Evolutionary conservation across 2,113 vertebrate species (phyloP).

Genomic region (Gallinago jamesoni): DNA sequence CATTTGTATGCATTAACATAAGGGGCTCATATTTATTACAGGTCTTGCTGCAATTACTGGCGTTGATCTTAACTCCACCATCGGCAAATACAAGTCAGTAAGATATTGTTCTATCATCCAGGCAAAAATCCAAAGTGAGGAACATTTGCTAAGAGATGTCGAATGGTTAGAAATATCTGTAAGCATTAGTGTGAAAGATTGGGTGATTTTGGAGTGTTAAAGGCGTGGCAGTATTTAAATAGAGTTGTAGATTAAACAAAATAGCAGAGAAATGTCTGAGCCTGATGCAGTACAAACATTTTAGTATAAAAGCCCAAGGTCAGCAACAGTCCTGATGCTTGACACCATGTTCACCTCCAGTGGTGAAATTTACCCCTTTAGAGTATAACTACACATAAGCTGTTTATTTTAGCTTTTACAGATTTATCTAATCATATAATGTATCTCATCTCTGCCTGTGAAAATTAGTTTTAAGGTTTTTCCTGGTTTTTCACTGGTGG

Average conservation of each 20-base stretch:
- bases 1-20: background rate
- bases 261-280: background rate
- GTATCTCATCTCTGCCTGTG: background rate
- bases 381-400: background rate
- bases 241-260: background rate
- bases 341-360: background rate
- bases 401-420: background rate
- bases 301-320: background rate
- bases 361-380: background rate
- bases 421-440: background rate
- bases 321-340: background rate
- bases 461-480: accelerated
- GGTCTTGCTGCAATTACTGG: background rate
- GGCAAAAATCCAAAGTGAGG: background rate
- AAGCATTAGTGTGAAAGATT: background rate
- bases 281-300: background rate
- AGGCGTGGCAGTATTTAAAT: background rate
- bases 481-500: background rate
- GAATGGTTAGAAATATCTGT: background rate
- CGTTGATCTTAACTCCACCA: background rate
- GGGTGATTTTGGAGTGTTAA: background rate
- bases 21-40: background rate
- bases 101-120: background rate
- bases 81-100: background rate
- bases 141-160: background rate